phyloP scores from a whole-genome alignment of 2,888 invertebrate genomes.

The Pilophorus perplexus region DNA sequence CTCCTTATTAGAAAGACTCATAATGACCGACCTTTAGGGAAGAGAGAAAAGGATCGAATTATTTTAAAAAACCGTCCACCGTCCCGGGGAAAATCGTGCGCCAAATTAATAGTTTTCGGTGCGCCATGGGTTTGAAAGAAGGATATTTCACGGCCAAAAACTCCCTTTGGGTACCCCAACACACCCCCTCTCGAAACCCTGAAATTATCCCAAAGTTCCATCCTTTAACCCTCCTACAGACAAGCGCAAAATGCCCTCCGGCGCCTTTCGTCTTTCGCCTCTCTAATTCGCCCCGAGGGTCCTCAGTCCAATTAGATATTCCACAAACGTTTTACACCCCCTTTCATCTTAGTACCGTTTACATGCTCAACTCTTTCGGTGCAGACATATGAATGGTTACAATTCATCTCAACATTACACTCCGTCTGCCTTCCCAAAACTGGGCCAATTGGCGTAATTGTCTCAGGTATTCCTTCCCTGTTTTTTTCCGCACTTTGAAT shows the following conservation, averaged over 20 bases:
- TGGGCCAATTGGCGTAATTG: constrained; percentile 21
- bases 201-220: constrained; percentile 23
- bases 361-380: constrained; percentile 20
- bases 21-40: constrained; percentile 19
- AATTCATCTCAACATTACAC: constrained; percentile 21
- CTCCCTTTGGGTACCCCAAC: constrained; percentile 1
- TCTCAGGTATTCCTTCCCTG: constrained; percentile 4
- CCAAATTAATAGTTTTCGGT: constrained; percentile 27
- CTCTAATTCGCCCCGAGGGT: constrained; percentile 21
- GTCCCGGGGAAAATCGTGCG: constrained; percentile 16
- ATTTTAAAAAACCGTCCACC: constrained; percentile 15
- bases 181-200: constrained; percentile 27
- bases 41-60: constrained; percentile 21
- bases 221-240: constrained; percentile 6
- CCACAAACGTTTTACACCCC: constrained; percentile 28
- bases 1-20: constrained; percentile 25
- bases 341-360: constrained; percentile 26
- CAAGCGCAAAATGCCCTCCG: constrained; percentile 19
- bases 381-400: constrained; percentile 28
- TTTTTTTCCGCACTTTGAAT: constrained; percentile 3
- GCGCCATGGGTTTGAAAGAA: constrained; percentile 22
- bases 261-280: constrained; percentile 11
- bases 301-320: constrained; percentile 17
- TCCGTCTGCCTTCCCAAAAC: constrained; percentile 11
- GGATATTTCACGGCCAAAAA: constrained; percentile 26